phyloP scores from a whole-genome alignment of 2,797 vertebrate species.

The Anniella stebbinsi region DNA sequence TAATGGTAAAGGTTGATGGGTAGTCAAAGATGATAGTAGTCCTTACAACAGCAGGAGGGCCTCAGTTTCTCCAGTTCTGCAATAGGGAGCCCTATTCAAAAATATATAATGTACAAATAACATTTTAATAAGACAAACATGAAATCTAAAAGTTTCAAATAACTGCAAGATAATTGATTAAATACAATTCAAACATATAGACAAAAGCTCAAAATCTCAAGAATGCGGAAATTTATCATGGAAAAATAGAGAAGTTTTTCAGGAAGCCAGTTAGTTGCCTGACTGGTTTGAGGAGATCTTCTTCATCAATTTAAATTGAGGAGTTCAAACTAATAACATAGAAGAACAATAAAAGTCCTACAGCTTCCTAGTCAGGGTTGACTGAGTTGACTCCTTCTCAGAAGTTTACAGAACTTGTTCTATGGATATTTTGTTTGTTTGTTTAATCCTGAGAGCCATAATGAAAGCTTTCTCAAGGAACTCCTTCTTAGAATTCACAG shows the following conservation, averaged over 20 bases:
- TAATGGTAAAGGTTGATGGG: background rate
- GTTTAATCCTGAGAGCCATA: background rate
- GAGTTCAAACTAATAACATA: background rate
- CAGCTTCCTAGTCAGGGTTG: background rate
- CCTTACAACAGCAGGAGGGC: background rate
- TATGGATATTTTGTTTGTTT: background rate
- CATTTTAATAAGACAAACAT: background rate
- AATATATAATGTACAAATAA: background rate
- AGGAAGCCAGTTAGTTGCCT: background rate
- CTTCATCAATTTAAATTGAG: background rate
- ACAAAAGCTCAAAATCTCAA: background rate
- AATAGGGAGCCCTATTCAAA: background rate
- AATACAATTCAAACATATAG: background rate
- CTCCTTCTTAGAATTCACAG: background rate
- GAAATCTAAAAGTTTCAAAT: background rate
- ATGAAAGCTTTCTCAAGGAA: background rate
- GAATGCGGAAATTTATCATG: background rate
- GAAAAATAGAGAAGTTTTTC: background rate
- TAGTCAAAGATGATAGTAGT: background rate
- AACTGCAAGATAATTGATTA: background rate
- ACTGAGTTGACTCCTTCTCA: background rate
- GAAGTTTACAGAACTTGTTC: background rate
- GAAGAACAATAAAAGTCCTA: background rate
- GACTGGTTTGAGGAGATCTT: background rate
- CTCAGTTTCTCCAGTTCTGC: background rate